phyloP scores from a whole-genome alignment of 92 coral and sea anemone genomes.

The Zoanthus sansibaricus region DNA sequence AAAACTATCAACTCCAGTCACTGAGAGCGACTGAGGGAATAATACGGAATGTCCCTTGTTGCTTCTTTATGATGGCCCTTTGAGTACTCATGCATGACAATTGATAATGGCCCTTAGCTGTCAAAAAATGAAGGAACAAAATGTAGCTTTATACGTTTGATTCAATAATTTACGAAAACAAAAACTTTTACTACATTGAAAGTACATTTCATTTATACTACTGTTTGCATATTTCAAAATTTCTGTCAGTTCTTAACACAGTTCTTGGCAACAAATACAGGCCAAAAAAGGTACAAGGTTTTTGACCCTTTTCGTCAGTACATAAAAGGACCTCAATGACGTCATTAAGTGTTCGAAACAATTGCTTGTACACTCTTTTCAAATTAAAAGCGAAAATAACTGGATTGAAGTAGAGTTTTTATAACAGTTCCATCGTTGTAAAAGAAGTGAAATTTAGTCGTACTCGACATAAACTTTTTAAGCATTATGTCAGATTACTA shows the following conservation, averaged over 20 bases:
- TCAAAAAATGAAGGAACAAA: background rate
- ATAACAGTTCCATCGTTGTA: background rate
- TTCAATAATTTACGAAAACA: background rate
- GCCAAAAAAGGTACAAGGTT: background rate
- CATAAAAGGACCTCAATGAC: background rate
- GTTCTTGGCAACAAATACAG: background rate
- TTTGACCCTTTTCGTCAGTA: background rate
- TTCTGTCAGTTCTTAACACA: background rate
- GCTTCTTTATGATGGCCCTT: background rate
- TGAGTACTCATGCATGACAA: background rate
- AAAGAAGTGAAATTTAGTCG: background rate
- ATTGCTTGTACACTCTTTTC: background rate
- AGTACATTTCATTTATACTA: background rate
- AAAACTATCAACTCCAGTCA: background rate
- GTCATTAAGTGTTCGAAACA: background rate
- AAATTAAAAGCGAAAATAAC: background rate
- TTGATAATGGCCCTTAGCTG: background rate
- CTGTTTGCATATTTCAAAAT: background rate
- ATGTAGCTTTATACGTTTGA: background rate
- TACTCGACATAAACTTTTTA: background rate
- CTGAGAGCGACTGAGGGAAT: slow-evolving; percentile 13
- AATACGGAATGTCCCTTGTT: slow-evolving; percentile 18
- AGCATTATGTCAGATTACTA: slow-evolving; percentile 74
- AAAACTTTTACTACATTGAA: background rate
- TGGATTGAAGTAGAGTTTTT: background rate